Conservation (phyloP, 1,140 invertebrate species). For the Macrotrachela quadricornifera region DNA sequence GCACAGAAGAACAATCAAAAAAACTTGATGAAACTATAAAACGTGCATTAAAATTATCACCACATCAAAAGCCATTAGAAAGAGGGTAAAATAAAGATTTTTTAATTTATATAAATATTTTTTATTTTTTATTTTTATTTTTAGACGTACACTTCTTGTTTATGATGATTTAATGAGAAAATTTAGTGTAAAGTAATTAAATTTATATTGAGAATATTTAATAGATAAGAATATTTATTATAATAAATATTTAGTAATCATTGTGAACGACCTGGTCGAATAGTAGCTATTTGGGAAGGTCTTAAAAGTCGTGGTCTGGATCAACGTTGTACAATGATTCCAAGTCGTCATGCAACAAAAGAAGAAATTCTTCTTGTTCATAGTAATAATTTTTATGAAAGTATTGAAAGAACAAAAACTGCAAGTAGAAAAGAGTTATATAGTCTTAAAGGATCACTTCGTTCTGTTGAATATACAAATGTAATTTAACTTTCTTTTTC, state of each 20-base stretch:
- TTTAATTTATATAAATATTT: no score
- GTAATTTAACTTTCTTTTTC: no score
- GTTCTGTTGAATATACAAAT: slow-evolving; percentile 44
- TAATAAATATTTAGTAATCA: slow-evolving; percentile 30
- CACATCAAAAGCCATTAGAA: no score
- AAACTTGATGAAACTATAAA: no score
- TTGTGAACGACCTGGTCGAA: slow-evolving; percentile 53
- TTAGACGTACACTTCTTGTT: slow-evolving; percentile 36
- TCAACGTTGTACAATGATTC: slow-evolving; percentile 35
- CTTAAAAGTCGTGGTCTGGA: slow-evolving; percentile 45
- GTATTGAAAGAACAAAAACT: neutral
- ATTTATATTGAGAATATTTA: no score
- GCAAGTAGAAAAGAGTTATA: slow-evolving; percentile 35
- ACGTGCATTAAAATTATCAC: no score
- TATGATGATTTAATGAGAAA: slow-evolving; percentile 90
- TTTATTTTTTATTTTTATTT: no score
- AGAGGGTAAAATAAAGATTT: no score
- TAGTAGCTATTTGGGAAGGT: slow-evolving; percentile 44
- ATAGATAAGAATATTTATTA: no score
- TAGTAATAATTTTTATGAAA: slow-evolving; percentile 15
- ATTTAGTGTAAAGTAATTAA: neutral
- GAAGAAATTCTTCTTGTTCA: slow-evolving; percentile 48
- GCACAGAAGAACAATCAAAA: no score
- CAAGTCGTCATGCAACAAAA: slow-evolving; percentile 39
- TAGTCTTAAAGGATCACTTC: slow-evolving; percentile 38